Evolutionary conservation across 2,797 vertebrate species (phyloP), one percentile per base, ranked within the genome.

Genomic region (Cichlasoma orientale): DNA sequence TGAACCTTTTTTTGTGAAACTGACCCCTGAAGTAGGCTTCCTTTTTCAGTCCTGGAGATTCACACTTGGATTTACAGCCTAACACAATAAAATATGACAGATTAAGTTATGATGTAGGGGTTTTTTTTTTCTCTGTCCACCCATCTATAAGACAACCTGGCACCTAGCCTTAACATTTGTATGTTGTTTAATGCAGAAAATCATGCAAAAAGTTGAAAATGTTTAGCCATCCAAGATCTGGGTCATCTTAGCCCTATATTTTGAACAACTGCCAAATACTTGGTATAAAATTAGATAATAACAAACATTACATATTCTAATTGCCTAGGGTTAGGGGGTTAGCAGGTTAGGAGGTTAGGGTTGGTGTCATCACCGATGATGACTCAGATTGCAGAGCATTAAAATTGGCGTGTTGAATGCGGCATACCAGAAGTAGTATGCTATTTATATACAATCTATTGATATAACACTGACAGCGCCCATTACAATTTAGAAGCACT

Each of bases 231-330:
- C 47, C 3, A 7, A 50, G 7, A 3, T 50, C 47, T 19, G 16
- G 2, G 18, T 14, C 12, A 44, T 44, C 38, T 13, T 41, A 44
- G 14, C 41, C 41, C 41, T 44, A 4, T 52, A 52, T 52, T 52
- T 19, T 19, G 18, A 19, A 52, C 3, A n/a, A 52, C 2, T 52
- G 18, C 47, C 18, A 52, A 19, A 52, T 19, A 66, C 23, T 27
- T 5, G 0, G 38, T 9, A 66, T 11, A 66, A 1, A 18, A 6
- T 0, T 4, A 6, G 4, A 1, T 63, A 0, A 11, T 25, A 63
- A 44, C 21, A 38, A 61, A 63, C 25, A 44, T 25, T 44, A 25
- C 16, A 11, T 25, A 44, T 11, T 13, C 36, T 11, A 25, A 44
- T 25, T 44, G 38, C 25, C 13, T 21, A 63, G 33, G 33, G 33